Conservation (phyloP, 2,888 invertebrate genomes). For the Deroplatys truncata region DNA sequence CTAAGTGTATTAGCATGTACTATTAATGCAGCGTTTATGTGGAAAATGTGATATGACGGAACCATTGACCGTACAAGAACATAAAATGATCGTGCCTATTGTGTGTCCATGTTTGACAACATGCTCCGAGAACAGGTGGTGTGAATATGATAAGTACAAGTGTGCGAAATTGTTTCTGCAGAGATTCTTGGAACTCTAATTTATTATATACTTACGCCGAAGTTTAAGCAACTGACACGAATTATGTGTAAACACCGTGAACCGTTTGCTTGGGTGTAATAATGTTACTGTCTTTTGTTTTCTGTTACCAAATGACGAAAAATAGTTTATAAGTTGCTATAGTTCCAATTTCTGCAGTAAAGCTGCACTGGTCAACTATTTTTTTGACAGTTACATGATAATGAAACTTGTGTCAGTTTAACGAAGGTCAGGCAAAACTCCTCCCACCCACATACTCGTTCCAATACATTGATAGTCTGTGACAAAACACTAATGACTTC, state of each 20-base stretch:
- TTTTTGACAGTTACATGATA: not conserved
- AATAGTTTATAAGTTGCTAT: not conserved
- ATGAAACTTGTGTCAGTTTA: not conserved
- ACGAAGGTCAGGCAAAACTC: not conserved
- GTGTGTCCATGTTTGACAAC: slow-evolving; percentile 14
- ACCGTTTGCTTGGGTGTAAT: not conserved
- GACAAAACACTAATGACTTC: slow-evolving; percentile 10
- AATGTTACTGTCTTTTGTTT: not conserved
- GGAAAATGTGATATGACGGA: not conserved
- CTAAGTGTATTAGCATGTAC: not conserved
- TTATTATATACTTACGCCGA: not conserved
- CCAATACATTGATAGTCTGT: not conserved
- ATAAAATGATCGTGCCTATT: not conserved
- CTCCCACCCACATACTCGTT: not conserved
- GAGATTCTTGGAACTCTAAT: not conserved
- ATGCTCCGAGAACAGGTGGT: slow-evolving; percentile 23
- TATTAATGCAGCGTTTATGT: not conserved
- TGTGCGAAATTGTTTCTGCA: not conserved
- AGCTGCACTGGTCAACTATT: not conserved
- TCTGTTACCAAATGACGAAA: not conserved
- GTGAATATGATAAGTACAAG: not conserved
- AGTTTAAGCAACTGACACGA: not conserved
- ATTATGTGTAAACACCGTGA: not conserved
- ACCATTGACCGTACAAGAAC: not conserved
- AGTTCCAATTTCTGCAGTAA: not conserved